These are phyloP conservation scores for Rhinatrema bivittatum DNA, from an alignment of 2,797 vertebrate genomes.

Conservation along the genomic window DNA sequence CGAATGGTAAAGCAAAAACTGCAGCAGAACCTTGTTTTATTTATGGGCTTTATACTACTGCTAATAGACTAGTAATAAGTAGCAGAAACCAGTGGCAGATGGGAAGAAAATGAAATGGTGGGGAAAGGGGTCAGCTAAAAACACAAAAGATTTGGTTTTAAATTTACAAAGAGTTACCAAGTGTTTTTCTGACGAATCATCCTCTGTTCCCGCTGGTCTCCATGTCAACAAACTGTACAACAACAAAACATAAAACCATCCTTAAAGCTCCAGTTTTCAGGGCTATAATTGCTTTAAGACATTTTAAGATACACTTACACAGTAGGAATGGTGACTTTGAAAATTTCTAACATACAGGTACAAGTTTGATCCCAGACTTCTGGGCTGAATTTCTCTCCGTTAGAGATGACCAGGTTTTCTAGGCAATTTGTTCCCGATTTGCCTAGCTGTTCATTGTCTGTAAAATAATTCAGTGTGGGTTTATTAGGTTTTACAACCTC, in stretches of 20 bases:
- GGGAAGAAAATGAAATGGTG: too few species aligned
- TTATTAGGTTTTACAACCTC: neutral
- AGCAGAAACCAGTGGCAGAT: too few species aligned
- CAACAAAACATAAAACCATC: neutral
- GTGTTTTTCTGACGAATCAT: slow-evolving; percentile 81
- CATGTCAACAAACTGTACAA: slow-evolving; percentile 80
- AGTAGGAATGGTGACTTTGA: slow-evolving; percentile 89
- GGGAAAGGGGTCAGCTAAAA: too few species aligned
- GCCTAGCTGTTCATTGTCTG: slow-evolving; percentile 96
- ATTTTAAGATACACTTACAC: slow-evolving; percentile 59
- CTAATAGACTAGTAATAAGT: too few species aligned
- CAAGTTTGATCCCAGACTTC: slow-evolving; percentile 88
- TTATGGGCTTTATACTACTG: too few species aligned
- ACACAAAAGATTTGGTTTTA: neutral
- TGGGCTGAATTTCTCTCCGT: slow-evolving; percentile 87
- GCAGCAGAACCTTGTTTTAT: too few species aligned
- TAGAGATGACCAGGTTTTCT: slow-evolving; percentile 93
- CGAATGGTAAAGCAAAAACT: too few species aligned
- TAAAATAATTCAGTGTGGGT: slow-evolving; percentile 3
- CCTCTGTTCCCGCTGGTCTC: slow-evolving; percentile 86
- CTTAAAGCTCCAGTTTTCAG: neutral
- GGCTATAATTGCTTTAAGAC: neutral
- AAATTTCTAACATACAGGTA: slow-evolving; percentile 91
- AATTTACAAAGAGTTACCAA: slow-evolving; percentile 60
- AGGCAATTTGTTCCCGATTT: slow-evolving; percentile 92